phyloP scores from a whole-genome alignment of 2,888 invertebrate species.

The Patella depressa region DNA sequence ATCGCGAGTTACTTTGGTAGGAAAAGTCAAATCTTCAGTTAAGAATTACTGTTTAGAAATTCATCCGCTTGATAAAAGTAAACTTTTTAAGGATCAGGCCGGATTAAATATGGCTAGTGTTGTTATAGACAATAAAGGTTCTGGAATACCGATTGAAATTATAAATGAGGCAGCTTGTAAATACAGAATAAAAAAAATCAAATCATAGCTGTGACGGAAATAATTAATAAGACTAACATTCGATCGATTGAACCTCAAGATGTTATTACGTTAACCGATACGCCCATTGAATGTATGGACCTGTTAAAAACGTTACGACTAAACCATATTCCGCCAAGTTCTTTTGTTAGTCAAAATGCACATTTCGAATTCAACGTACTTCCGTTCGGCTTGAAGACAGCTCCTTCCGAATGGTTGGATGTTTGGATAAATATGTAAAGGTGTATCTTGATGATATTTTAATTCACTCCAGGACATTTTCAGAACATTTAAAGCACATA shows the following conservation, averaged over 20 bases:
- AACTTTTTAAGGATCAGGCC: not conserved
- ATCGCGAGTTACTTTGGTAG: too few species aligned
- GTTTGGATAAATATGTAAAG: constrained; percentile 3
- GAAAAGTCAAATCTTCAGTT: too few species aligned
- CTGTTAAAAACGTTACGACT: too few species aligned
- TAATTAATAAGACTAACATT: not conserved
- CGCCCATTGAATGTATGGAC: too few species aligned
- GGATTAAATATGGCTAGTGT: not conserved
- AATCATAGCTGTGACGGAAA: not conserved
- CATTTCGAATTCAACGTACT: constrained; percentile 11
- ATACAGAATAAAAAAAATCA: not conserved
- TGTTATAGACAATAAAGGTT: not conserved
- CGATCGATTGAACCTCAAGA: too few species aligned
- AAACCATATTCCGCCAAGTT: not conserved
- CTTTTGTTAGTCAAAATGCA: constrained; percentile 10
- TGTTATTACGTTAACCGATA: too few species aligned
- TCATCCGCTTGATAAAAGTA: not conserved
- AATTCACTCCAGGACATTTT: constrained; percentile 9
- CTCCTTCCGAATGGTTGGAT: constrained; percentile 8
- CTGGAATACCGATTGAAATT: not conserved
- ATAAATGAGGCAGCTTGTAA: not conserved
- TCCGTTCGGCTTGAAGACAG: constrained; percentile 19
- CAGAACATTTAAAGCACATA: constrained; percentile 22
- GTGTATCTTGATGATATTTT: constrained; percentile 8
- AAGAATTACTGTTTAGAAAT: too few species aligned